Percentiles rank a stretch among this genome's conserved stretches.
Evolutionary conservation across 2,113 vertebrate species (phyloP).

Genomic region (Chaetops frenatus): DNA sequence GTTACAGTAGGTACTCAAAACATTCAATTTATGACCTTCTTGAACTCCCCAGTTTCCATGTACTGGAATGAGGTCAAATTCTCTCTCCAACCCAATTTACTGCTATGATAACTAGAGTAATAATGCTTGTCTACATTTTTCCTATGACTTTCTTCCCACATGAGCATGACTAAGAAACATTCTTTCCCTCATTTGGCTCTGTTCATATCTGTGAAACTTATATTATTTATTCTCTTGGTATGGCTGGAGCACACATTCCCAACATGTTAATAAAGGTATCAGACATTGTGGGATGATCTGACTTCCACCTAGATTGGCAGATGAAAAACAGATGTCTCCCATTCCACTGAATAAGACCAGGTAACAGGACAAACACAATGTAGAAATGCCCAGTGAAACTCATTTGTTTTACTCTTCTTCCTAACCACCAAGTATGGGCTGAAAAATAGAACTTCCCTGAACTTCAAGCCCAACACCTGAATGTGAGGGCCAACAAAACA

Average conservation of each 20-base stretch:
- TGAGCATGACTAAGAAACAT: not conserved
- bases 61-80: not conserved
- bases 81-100: not conserved
- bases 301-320: not conserved
- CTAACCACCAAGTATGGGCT: not conserved
- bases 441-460: not conserved
- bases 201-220: not conserved
- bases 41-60: not conserved
- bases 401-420: not conserved
- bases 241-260: not conserved
- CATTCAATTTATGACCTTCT: not conserved
- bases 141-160: not conserved
- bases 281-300: not conserved
- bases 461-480: not conserved
- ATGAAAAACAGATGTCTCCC: not conserved
- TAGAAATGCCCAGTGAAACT: not conserved
- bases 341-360: not conserved
- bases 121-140: not conserved
- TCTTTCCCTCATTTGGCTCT: not conserved
- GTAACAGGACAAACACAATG: not conserved
- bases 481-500: accelerated
- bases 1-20: not conserved
- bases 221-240: not conserved
- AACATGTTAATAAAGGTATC: not conserved
- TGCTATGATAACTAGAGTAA: not conserved